These are phyloP conservation scores for Oscheius sp. DNA, from an alignment of 2,888 invertebrate species.

Conservation along the genomic window DNA sequence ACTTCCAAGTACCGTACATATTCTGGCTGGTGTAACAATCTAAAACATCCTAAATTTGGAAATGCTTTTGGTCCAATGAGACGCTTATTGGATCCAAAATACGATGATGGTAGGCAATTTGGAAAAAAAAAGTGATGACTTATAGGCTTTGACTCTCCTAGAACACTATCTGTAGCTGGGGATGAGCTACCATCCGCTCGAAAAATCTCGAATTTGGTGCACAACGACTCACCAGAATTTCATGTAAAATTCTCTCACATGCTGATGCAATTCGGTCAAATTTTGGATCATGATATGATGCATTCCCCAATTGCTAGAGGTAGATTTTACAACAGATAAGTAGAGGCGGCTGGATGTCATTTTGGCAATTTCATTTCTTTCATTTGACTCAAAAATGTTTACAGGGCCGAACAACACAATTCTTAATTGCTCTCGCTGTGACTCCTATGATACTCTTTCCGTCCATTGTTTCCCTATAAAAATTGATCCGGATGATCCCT, in stretches of 20 bases:
- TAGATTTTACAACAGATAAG: constrained; percentile 34
- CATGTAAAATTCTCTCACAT: constrained; percentile 69
- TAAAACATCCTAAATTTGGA: constrained; percentile 60
- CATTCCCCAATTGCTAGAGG: constrained; percentile 83
- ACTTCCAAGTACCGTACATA: constrained; percentile 79
- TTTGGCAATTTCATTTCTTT: too few species aligned
- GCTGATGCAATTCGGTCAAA: constrained; percentile 91
- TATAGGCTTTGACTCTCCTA: constrained; percentile 66
- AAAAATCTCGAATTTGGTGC: constrained; percentile 59
- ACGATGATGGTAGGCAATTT: constrained; percentile 79
- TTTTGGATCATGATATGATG: constrained; percentile 91
- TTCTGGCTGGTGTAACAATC: constrained; percentile 85
- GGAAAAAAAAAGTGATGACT: neutral
- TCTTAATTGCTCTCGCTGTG: constrained; percentile 77
- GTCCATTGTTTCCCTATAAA: constrained; percentile 93
- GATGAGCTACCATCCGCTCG: constrained; percentile 64
- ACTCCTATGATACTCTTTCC: constrained; percentile 86
- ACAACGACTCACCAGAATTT: constrained; percentile 56
- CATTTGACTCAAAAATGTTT: too few species aligned
- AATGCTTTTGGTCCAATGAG: constrained; percentile 66
- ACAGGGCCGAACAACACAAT: constrained; percentile 65
- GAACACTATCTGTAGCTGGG: constrained; percentile 56
- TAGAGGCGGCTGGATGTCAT: neutral
- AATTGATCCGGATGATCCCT: constrained; percentile 87
- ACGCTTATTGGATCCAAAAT: constrained; percentile 76